phyloP scores from a whole-genome alignment of 2,797 vertebrate species.

The Cottoperca gobio region DNA sequence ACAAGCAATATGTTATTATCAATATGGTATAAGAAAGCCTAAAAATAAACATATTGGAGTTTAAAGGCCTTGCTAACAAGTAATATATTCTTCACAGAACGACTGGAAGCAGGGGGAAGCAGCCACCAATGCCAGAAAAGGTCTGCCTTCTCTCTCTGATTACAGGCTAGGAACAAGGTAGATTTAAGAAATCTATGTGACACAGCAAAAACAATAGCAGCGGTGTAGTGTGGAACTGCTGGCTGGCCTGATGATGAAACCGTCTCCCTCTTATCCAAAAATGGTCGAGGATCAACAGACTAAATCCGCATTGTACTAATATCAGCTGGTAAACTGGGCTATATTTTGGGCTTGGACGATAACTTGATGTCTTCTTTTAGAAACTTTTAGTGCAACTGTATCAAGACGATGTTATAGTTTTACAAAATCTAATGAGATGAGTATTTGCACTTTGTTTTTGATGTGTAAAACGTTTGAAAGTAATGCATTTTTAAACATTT shows the following conservation, averaged over 20 bases:
- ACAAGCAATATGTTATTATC: too few species aligned
- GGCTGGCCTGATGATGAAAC: not conserved
- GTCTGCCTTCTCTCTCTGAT: not conserved
- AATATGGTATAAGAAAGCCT: too few species aligned
- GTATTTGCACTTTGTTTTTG: too few species aligned
- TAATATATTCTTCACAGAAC: too few species aligned
- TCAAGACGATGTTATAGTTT: too few species aligned
- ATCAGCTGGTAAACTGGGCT: not conserved
- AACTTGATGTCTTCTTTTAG: not conserved
- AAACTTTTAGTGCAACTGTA: not conserved
- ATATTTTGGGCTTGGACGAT: not conserved
- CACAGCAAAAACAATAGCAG: not conserved
- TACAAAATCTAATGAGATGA: too few species aligned
- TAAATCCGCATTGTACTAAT: not conserved
- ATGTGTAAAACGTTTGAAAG: too few species aligned
- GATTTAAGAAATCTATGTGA: slow-evolving; percentile 3
- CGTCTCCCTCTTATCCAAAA: not conserved
- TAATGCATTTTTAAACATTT: not conserved
- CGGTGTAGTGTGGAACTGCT: not conserved
- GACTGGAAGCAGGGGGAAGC: too few species aligned
- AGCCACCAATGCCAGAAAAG: not conserved
- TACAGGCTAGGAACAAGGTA: not conserved
- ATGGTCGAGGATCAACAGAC: not conserved
- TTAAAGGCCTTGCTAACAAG: too few species aligned
- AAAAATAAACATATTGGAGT: too few species aligned